phyloP scores from a whole-genome alignment of 1,140 invertebrate genomes.

The Liolophura sinensis region DNA sequence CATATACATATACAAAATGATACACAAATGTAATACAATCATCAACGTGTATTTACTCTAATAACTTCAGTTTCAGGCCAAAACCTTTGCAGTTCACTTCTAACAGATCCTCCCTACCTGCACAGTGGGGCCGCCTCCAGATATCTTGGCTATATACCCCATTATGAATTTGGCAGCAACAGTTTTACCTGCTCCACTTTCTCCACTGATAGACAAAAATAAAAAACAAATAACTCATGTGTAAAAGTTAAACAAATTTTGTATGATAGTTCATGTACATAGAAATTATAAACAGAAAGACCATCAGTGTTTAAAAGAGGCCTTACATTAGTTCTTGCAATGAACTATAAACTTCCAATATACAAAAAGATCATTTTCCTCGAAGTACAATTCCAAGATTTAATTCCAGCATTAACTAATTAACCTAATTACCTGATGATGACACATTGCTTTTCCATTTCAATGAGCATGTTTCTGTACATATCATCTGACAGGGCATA shows the following conservation, averaged over 20 bases:
- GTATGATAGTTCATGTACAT: background rate
- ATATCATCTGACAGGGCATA: slow-evolving; percentile 77
- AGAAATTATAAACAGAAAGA: too few relatives aligned
- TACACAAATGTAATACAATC: too few relatives aligned
- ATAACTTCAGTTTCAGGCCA: too few relatives aligned
- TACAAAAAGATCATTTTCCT: too few relatives aligned
- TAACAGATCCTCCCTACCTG: slow-evolving; percentile 62
- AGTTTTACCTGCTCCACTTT: slow-evolving; percentile 82
- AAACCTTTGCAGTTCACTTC: too few relatives aligned
- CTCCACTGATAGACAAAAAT: slow-evolving; percentile 64
- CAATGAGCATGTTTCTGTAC: slow-evolving; percentile 78
- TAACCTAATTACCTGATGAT: slow-evolving; percentile 69
- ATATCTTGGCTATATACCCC: slow-evolving; percentile 74
- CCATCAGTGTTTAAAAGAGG: too few relatives aligned
- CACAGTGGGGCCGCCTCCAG: slow-evolving; percentile 71
- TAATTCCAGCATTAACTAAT: background rate
- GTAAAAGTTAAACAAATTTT: background rate
- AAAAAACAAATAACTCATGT: background rate
- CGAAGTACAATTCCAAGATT: background rate
- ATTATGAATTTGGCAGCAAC: slow-evolving; percentile 80
- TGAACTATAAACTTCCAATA: too few relatives aligned
- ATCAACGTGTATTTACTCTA: too few relatives aligned
- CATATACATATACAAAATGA: too few relatives aligned
- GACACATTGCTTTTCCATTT: slow-evolving; percentile 75
- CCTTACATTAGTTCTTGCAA: too few relatives aligned